Evolutionary conservation across 2,888 invertebrate genomes (phyloP), one percentile per base, ranked within the genome.

Genomic region (Drosophila mimetica): DNA sequence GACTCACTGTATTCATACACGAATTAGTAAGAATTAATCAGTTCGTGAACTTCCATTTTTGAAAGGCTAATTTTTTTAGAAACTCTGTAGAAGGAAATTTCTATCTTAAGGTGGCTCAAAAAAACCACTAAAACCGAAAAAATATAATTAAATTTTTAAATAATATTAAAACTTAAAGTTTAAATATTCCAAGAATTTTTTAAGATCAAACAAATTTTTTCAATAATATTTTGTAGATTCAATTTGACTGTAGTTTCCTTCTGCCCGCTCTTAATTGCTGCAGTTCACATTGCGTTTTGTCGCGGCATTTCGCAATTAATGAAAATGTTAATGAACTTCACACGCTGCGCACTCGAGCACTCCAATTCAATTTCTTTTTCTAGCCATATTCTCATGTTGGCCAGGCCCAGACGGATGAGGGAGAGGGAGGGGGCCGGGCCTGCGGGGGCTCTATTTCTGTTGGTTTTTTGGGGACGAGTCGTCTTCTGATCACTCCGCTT

Each of bases 291-390:
- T 79, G 67, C 70, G 48, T 71, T 71, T 74, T 74, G 66, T 70
- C 61, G 71, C 54, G 70, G 71, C 74, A 74, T 85, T 89, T 89
- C 74, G 77, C 88, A 88, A 88, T 85, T 84, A 85, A 89, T 79
- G 86, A 89, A 90, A 89, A 90, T 90, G 90, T 90, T 90, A 90
- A 90, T 90, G 90, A 90, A 90, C 90, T 90, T 89, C 85, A 79
- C 78, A 82, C 77, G 86, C 74, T 87, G 82, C 74, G 79, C 79
- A 76, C 53, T 57, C 66, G 80, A 72, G 72, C 82, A 54, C 53
- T 52, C 41, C 58, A 59, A 36, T 46, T 48, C 41, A 66, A 69
- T 69, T 69, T 69, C 59, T 70, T 69, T 70, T 70, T 28, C 60
- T 70, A 52, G 71, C 42, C 71, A 48, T 50, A 37, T 50, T 71